Percentiles rank a stretch among this genome's conserved stretches.
Conservation (phyloP, 1,140 invertebrate genomes). For the Aphelenchoides besseyi region DNA sequence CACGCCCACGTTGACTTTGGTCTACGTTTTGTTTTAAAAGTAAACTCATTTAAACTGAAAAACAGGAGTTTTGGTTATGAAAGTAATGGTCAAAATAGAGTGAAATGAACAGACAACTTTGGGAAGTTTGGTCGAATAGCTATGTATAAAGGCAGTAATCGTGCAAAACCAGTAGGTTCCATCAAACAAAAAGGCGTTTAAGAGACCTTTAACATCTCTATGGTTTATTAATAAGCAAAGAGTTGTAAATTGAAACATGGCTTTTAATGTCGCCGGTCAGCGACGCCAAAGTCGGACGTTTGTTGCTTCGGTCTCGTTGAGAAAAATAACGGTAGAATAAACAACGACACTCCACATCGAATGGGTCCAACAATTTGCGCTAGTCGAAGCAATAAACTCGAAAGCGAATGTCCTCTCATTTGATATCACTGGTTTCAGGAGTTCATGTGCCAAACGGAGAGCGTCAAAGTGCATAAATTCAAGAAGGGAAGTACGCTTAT, state of each 20-base stretch:
- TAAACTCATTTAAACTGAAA: too few relatives aligned
- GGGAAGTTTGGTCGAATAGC: constrained; percentile 2
- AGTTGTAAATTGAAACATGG: not conserved
- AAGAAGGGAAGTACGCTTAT: not conserved
- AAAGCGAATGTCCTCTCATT: not conserved
- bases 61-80: too few relatives aligned
- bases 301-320: too few relatives aligned
- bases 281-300: too few relatives aligned
- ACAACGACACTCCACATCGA: not conserved
- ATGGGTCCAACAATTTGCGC: not conserved
- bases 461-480: not conserved
- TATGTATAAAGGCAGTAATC: not conserved
- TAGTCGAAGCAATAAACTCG: not conserved
- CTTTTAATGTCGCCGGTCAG: too few relatives aligned
- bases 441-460: not conserved
- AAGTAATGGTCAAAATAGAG: not conserved
- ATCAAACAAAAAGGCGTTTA: too few relatives aligned
- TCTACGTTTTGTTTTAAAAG: too few relatives aligned
- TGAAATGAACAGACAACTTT: not conserved
- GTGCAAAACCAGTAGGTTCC: too few relatives aligned
- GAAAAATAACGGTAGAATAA: not conserved
- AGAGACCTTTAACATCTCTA: too few relatives aligned
- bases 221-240: too few relatives aligned
- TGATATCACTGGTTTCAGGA: not conserved
- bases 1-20: too few relatives aligned